Base-by-base conservation (phyloP, 2,888 invertebrate genomes). In the Heliconius erato region DNA sequence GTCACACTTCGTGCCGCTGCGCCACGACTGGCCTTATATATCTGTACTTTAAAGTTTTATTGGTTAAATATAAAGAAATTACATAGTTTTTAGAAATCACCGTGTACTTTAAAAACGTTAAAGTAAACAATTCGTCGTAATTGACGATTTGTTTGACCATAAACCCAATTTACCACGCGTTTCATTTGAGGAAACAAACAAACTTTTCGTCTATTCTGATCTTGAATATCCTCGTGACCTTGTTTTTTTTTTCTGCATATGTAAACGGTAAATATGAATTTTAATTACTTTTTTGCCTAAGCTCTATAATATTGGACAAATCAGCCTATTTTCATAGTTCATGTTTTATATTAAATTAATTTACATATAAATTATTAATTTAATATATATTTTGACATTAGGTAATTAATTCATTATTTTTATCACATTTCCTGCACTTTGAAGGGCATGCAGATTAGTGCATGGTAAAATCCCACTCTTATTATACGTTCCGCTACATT, bases 91-190 rank as follows among this genome's bases (percentile, higher is more conserved):
- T 28, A 28, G 23, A 81, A 69, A 69, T 81, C 19, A 16, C 7
- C n/a, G 26, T 26, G 26, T 77, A 63, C 26, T 40, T 77, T 63
- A 63, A 65, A 54, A 67, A 40, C 67, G 23, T 67, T 68, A 12
- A 26, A 72, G 32, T 44, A 82, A 74, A 79, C 74, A 74, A 63
- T 82, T 79, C 16, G 44, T 28, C 72, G 54, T 74, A 79, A 74
- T 82, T 59, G 40, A 79, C 40, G 54, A 44, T 67, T 67, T 68
- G 68, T 69, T 59, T 74, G 59, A 59, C 54, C 40, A 74, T 79
- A 79, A 82, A 79, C 74, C 40, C 59, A 32, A 49, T 79, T 78
- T 59, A 49, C 76, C 49, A 44, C 44, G 19, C 35, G 68, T 79
- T 68, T 74, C 68, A 74, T 74, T 79, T 74, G 28, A 16, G 28